A percentile compares a stretch with the other conserved stretches of the same genome.
Conservation (phyloP, 2,888 invertebrate genomes). For the Lordiphosa andalusiaca region DNA sequence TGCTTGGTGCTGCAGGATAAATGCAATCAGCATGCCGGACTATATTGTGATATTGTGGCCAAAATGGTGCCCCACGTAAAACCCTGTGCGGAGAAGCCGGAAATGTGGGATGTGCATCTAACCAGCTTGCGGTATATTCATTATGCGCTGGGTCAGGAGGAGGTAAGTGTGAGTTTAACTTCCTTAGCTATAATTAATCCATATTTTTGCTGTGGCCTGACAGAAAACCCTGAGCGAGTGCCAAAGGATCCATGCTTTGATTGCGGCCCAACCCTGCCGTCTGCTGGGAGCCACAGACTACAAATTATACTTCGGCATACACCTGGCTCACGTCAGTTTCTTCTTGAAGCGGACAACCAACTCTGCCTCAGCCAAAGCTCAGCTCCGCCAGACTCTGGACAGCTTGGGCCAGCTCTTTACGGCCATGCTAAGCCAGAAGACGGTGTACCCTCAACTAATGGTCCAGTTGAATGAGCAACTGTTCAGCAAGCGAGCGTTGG, state of each 20-base stretch:
- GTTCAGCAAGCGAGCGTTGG: conserved; percentile 33
- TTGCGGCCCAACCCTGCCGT: conserved; percentile 42
- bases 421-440: conserved; percentile 44
- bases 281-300: conserved; percentile 53
- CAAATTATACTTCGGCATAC: conserved; percentile 52
- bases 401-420: conserved; percentile 53
- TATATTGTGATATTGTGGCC: conserved; percentile 60
- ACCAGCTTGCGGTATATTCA: conserved; percentile 61
- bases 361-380: conserved; percentile 17
- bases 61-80: conserved; percentile 46
- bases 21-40: conserved; percentile 45
- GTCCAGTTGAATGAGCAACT: conserved; percentile 45
- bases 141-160: conserved; percentile 43
- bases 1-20: conserved; percentile 51
- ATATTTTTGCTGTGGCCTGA: neutral
- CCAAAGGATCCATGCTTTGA: conserved; percentile 45
- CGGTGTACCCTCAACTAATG: conserved; percentile 41
- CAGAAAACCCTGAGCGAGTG: conserved; percentile 50
- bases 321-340: conserved; percentile 50
- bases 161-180: conserved; percentile 37
- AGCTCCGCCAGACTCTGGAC: conserved; percentile 33
- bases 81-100: conserved; percentile 38
- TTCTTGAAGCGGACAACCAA: conserved; percentile 22
- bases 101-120: conserved; percentile 59
- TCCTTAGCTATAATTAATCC: neutral